phyloP scores from a whole-genome alignment of 2,888 invertebrate species.

The Parochlus steinenii region DNA sequence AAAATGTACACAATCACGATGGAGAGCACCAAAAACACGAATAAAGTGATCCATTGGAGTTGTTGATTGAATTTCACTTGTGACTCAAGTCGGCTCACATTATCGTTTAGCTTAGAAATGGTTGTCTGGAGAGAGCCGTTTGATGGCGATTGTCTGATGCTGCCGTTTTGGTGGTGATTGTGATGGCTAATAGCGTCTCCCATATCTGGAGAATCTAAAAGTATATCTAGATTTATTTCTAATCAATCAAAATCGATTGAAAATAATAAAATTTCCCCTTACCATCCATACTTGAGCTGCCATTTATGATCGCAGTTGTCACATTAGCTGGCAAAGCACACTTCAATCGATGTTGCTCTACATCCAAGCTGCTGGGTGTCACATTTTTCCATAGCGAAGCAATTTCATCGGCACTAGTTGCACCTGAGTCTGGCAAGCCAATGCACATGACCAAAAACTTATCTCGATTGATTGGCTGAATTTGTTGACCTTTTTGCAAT shows the following conservation, averaged over 20 bases:
- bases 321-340: conserved; percentile 27
- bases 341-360: conserved; percentile 55
- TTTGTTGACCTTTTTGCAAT: conserved; percentile 54
- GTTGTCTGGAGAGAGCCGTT: conserved; percentile 11
- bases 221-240: not conserved
- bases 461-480: conserved; percentile 54
- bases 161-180: too few species aligned
- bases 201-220: conserved; percentile 2
- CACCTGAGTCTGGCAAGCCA: conserved; percentile 40
- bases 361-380: conserved; percentile 32
- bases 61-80: conserved; percentile 34
- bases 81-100: conserved; percentile 28
- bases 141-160: too few species aligned
- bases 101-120: conserved; percentile 28
- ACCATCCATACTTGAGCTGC: not conserved
- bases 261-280: not conserved
- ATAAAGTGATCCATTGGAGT: conserved; percentile 34
- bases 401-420: conserved; percentile 42
- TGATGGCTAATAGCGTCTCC: not conserved
- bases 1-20: conserved; percentile 30
- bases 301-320: conserved; percentile 9
- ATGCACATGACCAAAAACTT: conserved; percentile 81
- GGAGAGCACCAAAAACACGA: conserved; percentile 30
- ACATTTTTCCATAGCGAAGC: conserved; percentile 56
- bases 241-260: not conserved